phyloP scores from a whole-genome alignment of 92 coral and sea anemone genomes.

The Porites cylindrica region DNA sequence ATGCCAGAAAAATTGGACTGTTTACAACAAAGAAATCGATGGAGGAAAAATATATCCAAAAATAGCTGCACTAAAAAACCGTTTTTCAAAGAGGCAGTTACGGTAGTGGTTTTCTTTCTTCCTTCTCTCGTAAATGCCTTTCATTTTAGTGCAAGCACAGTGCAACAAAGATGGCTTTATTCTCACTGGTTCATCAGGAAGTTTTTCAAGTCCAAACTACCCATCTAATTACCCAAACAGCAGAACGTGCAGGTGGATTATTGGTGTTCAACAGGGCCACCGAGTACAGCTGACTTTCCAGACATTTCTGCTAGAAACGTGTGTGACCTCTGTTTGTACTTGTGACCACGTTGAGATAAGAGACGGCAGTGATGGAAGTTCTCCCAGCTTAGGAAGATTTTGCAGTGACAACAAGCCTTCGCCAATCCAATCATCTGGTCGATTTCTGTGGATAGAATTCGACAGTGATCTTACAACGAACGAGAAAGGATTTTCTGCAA shows the following conservation, averaged over 20 bases:
- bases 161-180: neutral
- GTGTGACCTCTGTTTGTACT: neutral
- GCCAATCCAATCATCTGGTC: conserved; percentile 4
- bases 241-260: conserved; percentile 12
- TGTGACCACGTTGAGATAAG: conserved; percentile 15
- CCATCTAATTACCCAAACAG: conserved; percentile 20
- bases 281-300: neutral
- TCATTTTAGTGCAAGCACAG: neutral
- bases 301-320: neutral
- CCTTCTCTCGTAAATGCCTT: no score
- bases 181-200: neutral
- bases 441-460: conserved; percentile 20
- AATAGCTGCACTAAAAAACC: no score
- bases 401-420: neutral
- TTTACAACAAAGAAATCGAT: no score
- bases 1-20: no score
- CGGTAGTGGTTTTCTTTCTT: no score
- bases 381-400: neutral
- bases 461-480: neutral
- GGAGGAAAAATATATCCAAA: no score
- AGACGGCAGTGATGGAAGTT: neutral
- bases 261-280: conserved; percentile 13
- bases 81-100: no score
- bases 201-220: conserved; percentile 6
- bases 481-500: conserved; percentile 8